Conservation (phyloP, 2,113 vertebrate genomes). For the Triplophysa tibetana region DNA sequence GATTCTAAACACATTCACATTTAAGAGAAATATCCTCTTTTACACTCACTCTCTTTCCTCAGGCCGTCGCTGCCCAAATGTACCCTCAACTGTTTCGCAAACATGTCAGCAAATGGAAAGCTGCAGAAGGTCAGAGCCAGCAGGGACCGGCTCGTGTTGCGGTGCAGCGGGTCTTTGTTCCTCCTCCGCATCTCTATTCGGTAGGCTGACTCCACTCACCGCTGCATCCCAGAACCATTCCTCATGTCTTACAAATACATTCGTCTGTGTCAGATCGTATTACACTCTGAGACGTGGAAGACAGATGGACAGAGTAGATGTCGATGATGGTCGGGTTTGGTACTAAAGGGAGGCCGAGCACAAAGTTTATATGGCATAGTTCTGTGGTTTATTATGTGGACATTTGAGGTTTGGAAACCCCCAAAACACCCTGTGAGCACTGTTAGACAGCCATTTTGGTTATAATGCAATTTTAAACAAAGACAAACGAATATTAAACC, state of each 20-base stretch:
- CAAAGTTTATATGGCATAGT: neutral
- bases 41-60: neutral
- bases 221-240: conserved; percentile 20
- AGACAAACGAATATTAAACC: no score
- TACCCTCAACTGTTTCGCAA: conserved; percentile 12
- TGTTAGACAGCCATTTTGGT: no score
- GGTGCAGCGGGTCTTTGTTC: conserved; percentile 41
- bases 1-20: neutral
- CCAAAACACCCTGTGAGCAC: no score
- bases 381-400: neutral
- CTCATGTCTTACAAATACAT: conserved; percentile 14
- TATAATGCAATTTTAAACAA: no score
- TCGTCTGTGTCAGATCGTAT: neutral
- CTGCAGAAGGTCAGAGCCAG: conserved; percentile 57
- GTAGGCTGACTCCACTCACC: conserved; percentile 26
- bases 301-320: conserved; percentile 29
- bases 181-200: conserved; percentile 46
- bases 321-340: neutral
- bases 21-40: neutral
- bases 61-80: conserved; percentile 3
- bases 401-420: no score
- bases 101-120: conserved; percentile 39
- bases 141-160: conserved; percentile 32
- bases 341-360: neutral
- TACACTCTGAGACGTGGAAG: conserved; percentile 4